phyloP scores from a whole-genome alignment of 1,140 invertebrate species.

The Sarcophaga bullata region DNA sequence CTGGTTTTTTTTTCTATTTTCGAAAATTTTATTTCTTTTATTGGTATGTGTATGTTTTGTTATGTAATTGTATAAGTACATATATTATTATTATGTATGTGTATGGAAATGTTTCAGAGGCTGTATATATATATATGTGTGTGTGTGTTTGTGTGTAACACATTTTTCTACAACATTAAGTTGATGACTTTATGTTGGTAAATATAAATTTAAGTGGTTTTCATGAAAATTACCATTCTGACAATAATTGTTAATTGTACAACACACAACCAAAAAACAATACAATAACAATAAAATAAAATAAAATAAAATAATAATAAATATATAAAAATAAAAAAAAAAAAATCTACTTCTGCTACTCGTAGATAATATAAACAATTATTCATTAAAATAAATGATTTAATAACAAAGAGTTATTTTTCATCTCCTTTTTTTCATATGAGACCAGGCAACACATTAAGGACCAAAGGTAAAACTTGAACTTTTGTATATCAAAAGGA shows the following conservation, averaged over 20 bases:
- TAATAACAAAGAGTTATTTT: too few relatives aligned
- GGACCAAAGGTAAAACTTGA: too few relatives aligned
- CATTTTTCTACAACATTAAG: conserved; percentile 17
- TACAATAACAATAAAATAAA: neutral
- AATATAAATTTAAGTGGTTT: conserved; percentile 24
- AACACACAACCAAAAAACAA: neutral
- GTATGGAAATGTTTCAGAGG: neutral
- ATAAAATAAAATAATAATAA: conserved; percentile 6
- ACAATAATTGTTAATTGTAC: neutral
- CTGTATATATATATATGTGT: neutral
- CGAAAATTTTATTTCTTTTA: neutral
- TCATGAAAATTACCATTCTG: conserved; percentile 20
- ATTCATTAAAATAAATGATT: too few relatives aligned
- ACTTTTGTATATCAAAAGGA: too few relatives aligned
- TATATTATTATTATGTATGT: neutral
- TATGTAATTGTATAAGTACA: too few relatives aligned
- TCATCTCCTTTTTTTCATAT: too few relatives aligned
- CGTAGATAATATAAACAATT: too few relatives aligned
- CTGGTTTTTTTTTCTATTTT: neutral
- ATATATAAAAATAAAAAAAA: too few relatives aligned
- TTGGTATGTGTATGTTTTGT: too few relatives aligned
- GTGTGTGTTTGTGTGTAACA: neutral
- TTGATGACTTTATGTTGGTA: conserved; percentile 23
- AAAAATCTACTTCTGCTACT: too few relatives aligned
- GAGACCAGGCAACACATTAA: too few relatives aligned